A percentile compares a stretch with the other conserved stretches of the same genome.
These are phyloP conservation scores for Monodelphis domestica DNA, from an alignment of 2,797 vertebrate genomes.

Conservation along the genomic window DNA sequence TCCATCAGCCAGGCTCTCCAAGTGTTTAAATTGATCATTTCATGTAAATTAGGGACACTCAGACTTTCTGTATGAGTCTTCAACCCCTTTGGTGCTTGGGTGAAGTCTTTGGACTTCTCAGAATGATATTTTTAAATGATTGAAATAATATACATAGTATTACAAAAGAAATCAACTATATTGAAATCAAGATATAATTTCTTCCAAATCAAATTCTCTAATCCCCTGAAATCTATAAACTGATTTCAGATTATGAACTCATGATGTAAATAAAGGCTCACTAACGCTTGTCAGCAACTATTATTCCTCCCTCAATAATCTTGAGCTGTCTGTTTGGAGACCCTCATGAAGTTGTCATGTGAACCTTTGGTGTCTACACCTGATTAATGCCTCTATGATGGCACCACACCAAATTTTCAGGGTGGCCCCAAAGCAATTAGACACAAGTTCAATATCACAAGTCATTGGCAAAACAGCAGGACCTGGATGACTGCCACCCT, in stretches of 20 bases:
- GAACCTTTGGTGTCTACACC: not conserved
- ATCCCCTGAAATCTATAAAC: not conserved
- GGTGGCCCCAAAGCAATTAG: constrained; percentile 7
- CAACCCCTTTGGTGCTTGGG: not conserved
- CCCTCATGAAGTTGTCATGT: not conserved
- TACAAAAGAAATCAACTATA: not conserved
- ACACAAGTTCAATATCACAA: not conserved
- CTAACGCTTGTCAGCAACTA: not conserved
- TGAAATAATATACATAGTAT: not conserved
- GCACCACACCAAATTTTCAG: not conserved
- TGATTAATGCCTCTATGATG: not conserved
- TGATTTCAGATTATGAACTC: not conserved
- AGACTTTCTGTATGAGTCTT: not conserved
- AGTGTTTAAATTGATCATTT: not conserved
- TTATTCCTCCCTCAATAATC: not conserved
- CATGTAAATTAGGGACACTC: not conserved
- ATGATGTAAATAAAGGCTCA: not conserved
- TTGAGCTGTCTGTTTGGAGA: not conserved
- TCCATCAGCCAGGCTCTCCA: not conserved
- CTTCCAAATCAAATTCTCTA: not conserved
- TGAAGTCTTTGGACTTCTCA: not conserved
- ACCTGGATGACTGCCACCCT: not conserved
- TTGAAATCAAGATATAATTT: not conserved
- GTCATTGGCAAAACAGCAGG: constrained; percentile 1
- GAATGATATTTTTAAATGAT: not conserved